A percentile compares a stretch with the other conserved stretches of the same genome.
These are phyloP conservation scores for Sylvicapra grimmia DNA, from an alignment of 2,113 vertebrate genomes.

Conservation along the genomic window DNA sequence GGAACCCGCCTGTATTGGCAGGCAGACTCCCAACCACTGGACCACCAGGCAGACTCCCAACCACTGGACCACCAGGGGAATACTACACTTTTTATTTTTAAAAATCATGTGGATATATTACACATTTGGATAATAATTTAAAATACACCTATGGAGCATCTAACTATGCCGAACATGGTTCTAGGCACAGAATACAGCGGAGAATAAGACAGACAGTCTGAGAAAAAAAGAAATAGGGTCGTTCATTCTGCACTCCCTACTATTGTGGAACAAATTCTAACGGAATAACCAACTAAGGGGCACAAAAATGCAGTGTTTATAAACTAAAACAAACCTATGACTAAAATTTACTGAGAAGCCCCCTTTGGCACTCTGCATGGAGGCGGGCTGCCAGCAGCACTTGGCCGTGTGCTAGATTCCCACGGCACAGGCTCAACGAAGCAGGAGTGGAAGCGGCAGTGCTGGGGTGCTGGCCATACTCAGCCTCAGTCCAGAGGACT, in stretches of 20 bases:
- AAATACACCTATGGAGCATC: not conserved
- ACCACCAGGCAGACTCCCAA: not conserved
- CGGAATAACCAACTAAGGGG: not conserved
- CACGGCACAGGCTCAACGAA: not conserved
- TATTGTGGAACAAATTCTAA: not conserved
- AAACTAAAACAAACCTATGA: not conserved
- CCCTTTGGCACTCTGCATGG: not conserved
- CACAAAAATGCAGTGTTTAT: not conserved
- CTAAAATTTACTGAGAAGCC: not conserved
- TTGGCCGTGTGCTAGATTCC: not conserved
- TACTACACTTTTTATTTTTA: not conserved
- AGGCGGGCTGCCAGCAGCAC: not conserved
- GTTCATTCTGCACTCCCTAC: not conserved
- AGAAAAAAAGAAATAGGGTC: not conserved
- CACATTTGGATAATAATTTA: not conserved
- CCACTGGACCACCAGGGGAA: not conserved
- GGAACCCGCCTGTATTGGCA: not conserved
- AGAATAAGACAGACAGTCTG: not conserved
- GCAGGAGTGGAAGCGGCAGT: not conserved
- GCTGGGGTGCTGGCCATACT: not conserved
- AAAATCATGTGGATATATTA: not conserved
- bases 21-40: not conserved
- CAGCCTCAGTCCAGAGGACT: no score
- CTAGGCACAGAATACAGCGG: not conserved
- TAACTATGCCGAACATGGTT: not conserved